Base-by-base conservation (phyloP, 2,888 invertebrate genomes). In the Oscheius sp. region DNA sequence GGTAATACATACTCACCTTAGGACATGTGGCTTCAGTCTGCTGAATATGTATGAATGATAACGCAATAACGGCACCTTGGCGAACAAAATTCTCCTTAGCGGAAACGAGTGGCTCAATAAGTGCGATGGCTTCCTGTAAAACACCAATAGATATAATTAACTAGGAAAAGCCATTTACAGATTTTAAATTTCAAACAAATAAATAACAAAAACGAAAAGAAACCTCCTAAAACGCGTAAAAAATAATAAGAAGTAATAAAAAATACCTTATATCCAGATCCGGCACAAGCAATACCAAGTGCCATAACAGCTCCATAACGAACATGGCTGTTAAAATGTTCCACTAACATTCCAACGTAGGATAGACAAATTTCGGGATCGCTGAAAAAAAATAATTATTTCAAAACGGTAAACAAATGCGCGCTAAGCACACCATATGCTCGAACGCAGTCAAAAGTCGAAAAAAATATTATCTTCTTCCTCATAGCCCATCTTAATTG, bases 251-350 rank as follows among this genome's bases (percentile, higher is more conserved):
- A 16, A 18, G 25, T 7, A 1, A 66, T 2, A 23, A 13, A 43
- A 53, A 21, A 41, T 41, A 91, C 91, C 89, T 92, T 92, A 73
- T 95, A 92, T n/a, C 97, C 98, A 7, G 96, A 96, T 13, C 98
- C 99, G 55, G 98, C 97, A 89, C 98, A 99, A 0, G 98, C 97
- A 85, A 99, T 98, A 76, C 98, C 99, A 74, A 99, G 84, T 2
- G 99, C 99, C 95, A 99, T 96, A 7, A 98, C 99, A 12, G 99
- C 98, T 16, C 99, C 99, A 89, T 98, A 99, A 70, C 99, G 93
- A 0, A 99, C 98, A 89, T 99, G 97, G 0, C 98, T 97, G 89
- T 99, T 99, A 91, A 99, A 99, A 76, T 96, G 97, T 89, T 99
- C 99, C 0, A 98, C 96, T 78, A 99, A 90, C 18, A 99, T 91